Base-by-base conservation (phyloP, 92 coral and sea anemone genomes). In the Epizoanthus fatuus region DNA sequence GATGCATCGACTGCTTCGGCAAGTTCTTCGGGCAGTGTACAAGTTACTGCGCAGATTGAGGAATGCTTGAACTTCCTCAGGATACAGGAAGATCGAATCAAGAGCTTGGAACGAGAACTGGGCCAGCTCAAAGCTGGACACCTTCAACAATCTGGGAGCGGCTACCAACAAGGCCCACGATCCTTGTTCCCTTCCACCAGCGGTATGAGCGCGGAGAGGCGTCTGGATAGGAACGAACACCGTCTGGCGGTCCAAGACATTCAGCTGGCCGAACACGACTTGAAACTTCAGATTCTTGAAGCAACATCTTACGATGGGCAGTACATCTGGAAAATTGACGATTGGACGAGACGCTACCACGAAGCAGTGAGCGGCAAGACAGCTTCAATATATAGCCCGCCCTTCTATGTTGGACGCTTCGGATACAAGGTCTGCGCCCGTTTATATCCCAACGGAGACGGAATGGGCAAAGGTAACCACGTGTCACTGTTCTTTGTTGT, bases 381-480 rank as follows among this genome's bases (percentile, higher is more conserved):
- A 2, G 84, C 90, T 45, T 96, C 98, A 4, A 73, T 94, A 51
- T 92, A 92, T 67, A 92, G 98, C 74, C 95, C 97, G 14, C 97
- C 95, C 17, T 93, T 93, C 87, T 92, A 93, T 72, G 97, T 93
- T 69, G 97, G 97, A 19, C 93, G 96, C 45, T 92, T 87, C 87
- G 95, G 95, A 22, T 93, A 95, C 93, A 93, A 90, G 78, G 97
- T 93, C 3, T 93, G 98, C 54, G 94, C 93, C 7, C 90, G 95
- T 3, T 89, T 93, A 32, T 93, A 95, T 47, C 91, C 95, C 29
- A 86, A 93, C 66, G 98, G 96, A 0, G 95, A 93, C 70, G 95
- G 96, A 3, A 89, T 80, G 93, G 98, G 96, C 0, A 95, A 90
- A 95, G 72, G 96, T 95, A 93, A 64, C 4, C 93, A 93, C 56